Percentiles rank a stretch among this genome's conserved stretches.
Evolutionary conservation across 2,113 vertebrate genomes (phyloP).

Genomic region (Pelusios castaneus): DNA sequence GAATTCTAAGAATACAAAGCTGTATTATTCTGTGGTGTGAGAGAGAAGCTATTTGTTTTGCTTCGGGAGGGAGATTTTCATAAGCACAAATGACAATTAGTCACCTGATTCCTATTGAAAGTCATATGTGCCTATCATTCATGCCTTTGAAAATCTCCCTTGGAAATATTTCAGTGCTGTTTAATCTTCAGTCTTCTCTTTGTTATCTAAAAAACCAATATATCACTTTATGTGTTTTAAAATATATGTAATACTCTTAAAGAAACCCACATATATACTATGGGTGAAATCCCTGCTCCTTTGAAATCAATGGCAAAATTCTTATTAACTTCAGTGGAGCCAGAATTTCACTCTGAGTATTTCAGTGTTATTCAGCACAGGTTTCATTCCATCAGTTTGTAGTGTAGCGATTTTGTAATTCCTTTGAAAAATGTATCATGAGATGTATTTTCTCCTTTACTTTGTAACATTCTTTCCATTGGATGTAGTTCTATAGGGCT

Average conservation of each 20-base stretch:
- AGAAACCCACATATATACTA: neutral
- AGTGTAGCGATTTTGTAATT: neutral
- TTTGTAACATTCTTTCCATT: conserved; percentile 4
- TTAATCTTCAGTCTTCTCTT: neutral
- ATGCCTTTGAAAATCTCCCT: neutral
- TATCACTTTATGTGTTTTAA: neutral
- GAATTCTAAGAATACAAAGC: neutral
- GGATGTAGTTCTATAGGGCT: neutral
- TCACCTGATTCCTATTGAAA: neutral
- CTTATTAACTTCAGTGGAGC: neutral
- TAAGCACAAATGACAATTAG: neutral
- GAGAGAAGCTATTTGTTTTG: neutral
- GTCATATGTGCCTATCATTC: neutral
- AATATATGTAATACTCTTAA: neutral
- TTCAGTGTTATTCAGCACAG: neutral
- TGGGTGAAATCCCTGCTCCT: neutral
- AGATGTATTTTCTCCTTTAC: neutral
- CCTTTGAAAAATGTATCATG: neutral
- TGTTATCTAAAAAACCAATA: neutral
- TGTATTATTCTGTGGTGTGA: neutral
- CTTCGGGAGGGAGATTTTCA: neutral
- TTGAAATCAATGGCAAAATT: neutral
- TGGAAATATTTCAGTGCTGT: neutral
- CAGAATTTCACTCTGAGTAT: neutral
- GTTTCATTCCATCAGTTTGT: neutral